These are phyloP conservation scores for Oxyscelio sp. DNA, from an alignment of 2,888 invertebrate species.

Conservation along the genomic window DNA sequence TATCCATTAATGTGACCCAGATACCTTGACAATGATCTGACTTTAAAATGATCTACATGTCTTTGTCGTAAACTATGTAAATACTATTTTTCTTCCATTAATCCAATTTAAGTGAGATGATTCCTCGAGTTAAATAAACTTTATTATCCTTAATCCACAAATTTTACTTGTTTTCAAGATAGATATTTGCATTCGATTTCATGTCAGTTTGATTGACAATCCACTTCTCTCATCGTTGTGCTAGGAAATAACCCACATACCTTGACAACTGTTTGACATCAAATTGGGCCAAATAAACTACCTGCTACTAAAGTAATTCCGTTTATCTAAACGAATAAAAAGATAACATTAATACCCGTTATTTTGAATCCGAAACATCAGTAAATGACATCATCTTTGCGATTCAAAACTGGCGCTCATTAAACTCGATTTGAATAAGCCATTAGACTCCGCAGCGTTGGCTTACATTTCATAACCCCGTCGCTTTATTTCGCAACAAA, in stretches of 20 bases:
- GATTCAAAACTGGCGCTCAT: slow-evolving; percentile 34
- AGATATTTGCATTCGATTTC: slow-evolving; percentile 32
- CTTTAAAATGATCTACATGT: slow-evolving; percentile 70
- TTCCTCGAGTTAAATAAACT: slow-evolving; percentile 50
- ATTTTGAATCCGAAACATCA: slow-evolving; percentile 29
- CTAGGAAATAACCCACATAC: slow-evolving; percentile 35
- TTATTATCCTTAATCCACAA: slow-evolving; percentile 46
- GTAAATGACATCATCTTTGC: slow-evolving; percentile 26
- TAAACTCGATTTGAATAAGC: slow-evolving; percentile 56
- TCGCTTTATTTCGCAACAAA: slow-evolving; percentile 53
- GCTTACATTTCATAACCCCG: slow-evolving; percentile 45
- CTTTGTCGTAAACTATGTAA: slow-evolving; percentile 52
- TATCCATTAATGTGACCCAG: slow-evolving; percentile 62
- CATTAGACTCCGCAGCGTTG: slow-evolving; percentile 40
- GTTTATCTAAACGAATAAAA: slow-evolving; percentile 20
- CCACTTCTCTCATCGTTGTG: neutral
- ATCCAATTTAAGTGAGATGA: slow-evolving; percentile 34
- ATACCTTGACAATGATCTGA: slow-evolving; percentile 74
- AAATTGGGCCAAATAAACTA: slow-evolving; percentile 18
- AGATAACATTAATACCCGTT: slow-evolving; percentile 4
- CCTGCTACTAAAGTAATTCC: slow-evolving; percentile 1
- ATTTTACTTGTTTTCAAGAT: slow-evolving; percentile 32
- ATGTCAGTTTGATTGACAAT: slow-evolving; percentile 47
- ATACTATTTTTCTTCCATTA: slow-evolving; percentile 54
- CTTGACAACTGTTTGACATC: slow-evolving; percentile 44